Base-by-base conservation (phyloP, 2,888 invertebrate species). In the Andricus quercusramuli region DNA sequence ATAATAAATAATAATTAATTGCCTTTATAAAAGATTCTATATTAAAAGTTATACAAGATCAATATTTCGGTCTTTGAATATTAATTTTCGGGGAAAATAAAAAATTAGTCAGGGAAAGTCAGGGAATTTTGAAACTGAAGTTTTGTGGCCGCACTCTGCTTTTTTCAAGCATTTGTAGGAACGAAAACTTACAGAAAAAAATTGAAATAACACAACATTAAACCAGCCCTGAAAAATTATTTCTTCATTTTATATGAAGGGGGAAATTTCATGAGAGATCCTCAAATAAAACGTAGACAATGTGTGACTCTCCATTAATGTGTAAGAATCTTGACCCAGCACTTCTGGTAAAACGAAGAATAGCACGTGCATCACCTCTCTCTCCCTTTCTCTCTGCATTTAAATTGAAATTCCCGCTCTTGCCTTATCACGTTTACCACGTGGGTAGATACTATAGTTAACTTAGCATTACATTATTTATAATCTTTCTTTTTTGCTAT, bases 341-440 rank as follows among this genome's bases (percentile, higher is more conserved):
- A 64, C 29, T 64, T 64, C 29, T 29, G 25, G 64, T 17, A 64
- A 64, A 64, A 29, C 64, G 64, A 29, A 64, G 64, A 62, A 62
- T 62, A 25, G 62, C 62, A 62, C 62, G 22, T 4, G n/a, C n/a
- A 25, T 25, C 29, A 15, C 25, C 64, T 22, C 29, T 17, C 29
- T 25, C 29, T 17, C 25, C 3, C 44, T 44, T 3, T 37, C 64
- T 29, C 17, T 29, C 15, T 64, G 64, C 64, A 64, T 64, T 64
- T 64, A 64, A 22, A 64, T 64, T 64, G 64, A 64, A 29, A 64
- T 29, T 64, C 64, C 64, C 29, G 64, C 29, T 29, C 64, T 64
- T 2, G 17, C 25, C 29, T 64, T 64, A 29, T 64, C 64, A 64
- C 64, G 64, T 64, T 25, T 29, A 64, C 25, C 64, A 64, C 29